A percentile compares a stretch with the other conserved stretches of the same genome.
phyloP scores from a whole-genome alignment of 2,113 vertebrate genomes.

The Sorex fumeus region DNA sequence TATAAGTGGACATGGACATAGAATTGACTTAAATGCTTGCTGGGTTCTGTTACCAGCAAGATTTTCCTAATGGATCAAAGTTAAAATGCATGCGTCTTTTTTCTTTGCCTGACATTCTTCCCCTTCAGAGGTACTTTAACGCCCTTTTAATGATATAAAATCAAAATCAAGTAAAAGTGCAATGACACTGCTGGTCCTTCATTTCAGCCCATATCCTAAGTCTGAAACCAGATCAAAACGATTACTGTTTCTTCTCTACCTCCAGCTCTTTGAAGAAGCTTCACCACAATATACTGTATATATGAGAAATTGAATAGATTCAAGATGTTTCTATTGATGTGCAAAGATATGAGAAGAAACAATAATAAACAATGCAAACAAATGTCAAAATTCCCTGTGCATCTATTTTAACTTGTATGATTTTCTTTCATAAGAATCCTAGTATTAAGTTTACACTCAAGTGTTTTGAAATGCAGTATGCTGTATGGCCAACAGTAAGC shows the following conservation, averaged over 20 bases:
- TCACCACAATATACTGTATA: not conserved
- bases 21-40: not conserved
- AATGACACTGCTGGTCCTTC: not conserved
- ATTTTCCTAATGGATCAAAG: not conserved
- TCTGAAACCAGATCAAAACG: not conserved
- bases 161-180: not conserved
- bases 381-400: not conserved
- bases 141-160: not conserved
- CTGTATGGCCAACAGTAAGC: not conserved
- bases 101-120: too few relatives aligned
- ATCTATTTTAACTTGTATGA: not conserved
- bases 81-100: not conserved
- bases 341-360: not conserved
- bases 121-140: not conserved
- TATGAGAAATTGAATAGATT: not conserved
- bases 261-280: not conserved
- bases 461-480: too few relatives aligned
- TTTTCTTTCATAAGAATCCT: too few relatives aligned
- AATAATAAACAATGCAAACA: not conserved
- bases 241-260: not conserved
- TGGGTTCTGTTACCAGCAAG: not conserved
- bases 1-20: not conserved
- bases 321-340: not conserved
- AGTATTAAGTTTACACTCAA: too few relatives aligned
- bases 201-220: not conserved